phyloP scores from a whole-genome alignment of 2,888 invertebrate species.

The Pristionchus japonicus region DNA sequence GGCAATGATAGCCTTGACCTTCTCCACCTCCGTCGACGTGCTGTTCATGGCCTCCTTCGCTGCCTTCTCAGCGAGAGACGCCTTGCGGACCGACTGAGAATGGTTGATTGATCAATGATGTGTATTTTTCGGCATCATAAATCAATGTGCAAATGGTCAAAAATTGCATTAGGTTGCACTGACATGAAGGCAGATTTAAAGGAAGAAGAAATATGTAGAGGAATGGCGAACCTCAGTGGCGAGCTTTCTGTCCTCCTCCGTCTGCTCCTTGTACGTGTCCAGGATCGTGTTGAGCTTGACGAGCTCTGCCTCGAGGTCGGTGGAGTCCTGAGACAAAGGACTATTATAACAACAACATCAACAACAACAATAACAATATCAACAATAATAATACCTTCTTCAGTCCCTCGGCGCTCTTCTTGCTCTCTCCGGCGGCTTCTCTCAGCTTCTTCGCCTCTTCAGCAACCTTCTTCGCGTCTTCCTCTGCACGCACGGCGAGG shows the following conservation, averaged over 20 bases:
- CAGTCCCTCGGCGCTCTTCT: constrained; percentile 55
- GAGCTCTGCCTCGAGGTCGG: constrained; percentile 54
- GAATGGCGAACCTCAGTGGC: constrained; percentile 55
- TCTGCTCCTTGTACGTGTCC: constrained; percentile 61
- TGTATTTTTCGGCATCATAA: too few relatives aligned
- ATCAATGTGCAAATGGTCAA: too few relatives aligned
- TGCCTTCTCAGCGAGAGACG: constrained; percentile 62
- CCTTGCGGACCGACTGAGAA: constrained; percentile 58
- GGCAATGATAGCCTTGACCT: constrained; percentile 65
- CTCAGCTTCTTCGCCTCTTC: constrained; percentile 55
- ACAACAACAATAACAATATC: too few relatives aligned
- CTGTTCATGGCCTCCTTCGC: constrained; percentile 61
- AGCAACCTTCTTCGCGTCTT: constrained; percentile 60
- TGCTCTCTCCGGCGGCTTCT: constrained; percentile 51
- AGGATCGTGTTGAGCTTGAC: constrained; percentile 57
- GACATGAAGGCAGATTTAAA: background rate
- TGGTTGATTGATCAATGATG: background rate
- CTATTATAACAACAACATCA: background rate
- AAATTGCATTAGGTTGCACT: too few relatives aligned
- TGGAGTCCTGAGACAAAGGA: constrained; percentile 49
- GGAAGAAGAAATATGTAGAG: background rate
- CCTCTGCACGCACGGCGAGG: constrained; percentile 53
- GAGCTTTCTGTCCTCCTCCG: constrained; percentile 60
- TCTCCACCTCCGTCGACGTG: constrained; percentile 54
- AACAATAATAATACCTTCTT: background rate